Base-by-base conservation (phyloP, 2,113 vertebrate species). In the Columbina picui region DNA sequence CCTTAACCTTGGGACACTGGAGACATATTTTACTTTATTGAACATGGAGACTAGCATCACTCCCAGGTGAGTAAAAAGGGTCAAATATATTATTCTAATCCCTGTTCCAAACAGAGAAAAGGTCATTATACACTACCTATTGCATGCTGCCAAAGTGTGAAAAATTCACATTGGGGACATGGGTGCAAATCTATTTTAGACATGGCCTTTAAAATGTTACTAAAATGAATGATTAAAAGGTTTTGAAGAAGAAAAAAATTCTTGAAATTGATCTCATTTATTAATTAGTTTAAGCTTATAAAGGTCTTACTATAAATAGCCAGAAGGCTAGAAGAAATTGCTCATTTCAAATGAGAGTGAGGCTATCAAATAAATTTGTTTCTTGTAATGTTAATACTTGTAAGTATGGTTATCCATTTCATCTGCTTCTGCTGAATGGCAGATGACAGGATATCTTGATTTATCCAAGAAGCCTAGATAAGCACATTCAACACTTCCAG, bases 31-130 rank as follows among this genome's bases (percentile, higher is more conserved):
- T 98, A 98, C 96, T 97, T 97, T 98, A 98, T 98, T 98, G 98
- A 98, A 98, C 97, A 98, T 80, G 91, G 95, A 98, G 97, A 97
- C 96, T 97, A 97, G 94, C 97, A 96, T 98, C 97, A 95, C 97
- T 98, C 98, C 97, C 97, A 98, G 97, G 97, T 98, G 98, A 97
- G 95, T 97, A 96, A 95, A 96, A 98, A 98, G 98, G 98, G 98
- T 98, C 98, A 98, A 98, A 98, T 98, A 98, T 98, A 98, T 98
- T 98, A 98, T 98, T 98, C 98, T 98, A 98, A 98, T 98, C 98
- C 98, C 98, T 98, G 98, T 98, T 98, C 98, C 97, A 98, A 98
- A 98, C 98, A 98, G 96, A 98, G 98, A 96, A 98, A 98, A 98
- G 98, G 98, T 98, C 98, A 98, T 98, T 98, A 97, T 97, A 97